Evolutionary conservation across 2,797 vertebrate species (phyloP), one percentile per base, ranked within the genome.

Genomic region (Poecilia velifera): DNA sequence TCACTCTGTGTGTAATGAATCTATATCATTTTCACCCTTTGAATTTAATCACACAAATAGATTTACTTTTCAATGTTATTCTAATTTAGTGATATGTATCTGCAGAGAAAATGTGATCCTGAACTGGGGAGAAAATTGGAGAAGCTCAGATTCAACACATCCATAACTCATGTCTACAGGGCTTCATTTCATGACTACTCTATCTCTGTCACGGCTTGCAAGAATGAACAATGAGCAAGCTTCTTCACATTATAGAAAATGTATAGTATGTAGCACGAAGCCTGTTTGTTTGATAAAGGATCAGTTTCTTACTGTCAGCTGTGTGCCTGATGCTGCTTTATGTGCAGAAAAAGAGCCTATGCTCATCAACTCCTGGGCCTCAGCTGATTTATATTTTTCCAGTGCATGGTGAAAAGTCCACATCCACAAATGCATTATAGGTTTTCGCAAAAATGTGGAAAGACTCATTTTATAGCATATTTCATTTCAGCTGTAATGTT

Each of bases 301-400:
- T 89, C 82, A 79, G 62, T 84, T 88, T 72, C 72, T 89, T 76
- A 82, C 31, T 9, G 51, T 74, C 53, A 57, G 51, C 10, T 57
- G 36, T 49, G 79, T 77, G 59, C 74, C 83, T 76, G 79, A 86
- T 85, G 59, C 43, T 73, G 79, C 80, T 79, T 34, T 81, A 73
- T 86, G 87, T 74, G 83, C 59, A 31, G 76, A 70, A 86, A 70
- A 76, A 80, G 55, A 78, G 76, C 84, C 87, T 86, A 86, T 64
- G 71, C 87, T 89, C 71, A 72, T 88, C 53, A 84, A 83, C 76
- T 82, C 80, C 76, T 47, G 51, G 57, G 68, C 55, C 64, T 76
- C 64, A 76, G 80, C 74, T 85, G 82, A 86, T 87, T 88, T 84
- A 90, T 84, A 87, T 81, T 85, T 89, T 75, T 55, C 74, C 68